Base-by-base conservation (phyloP, 2,888 invertebrate species). In the Tipula unca region DNA sequence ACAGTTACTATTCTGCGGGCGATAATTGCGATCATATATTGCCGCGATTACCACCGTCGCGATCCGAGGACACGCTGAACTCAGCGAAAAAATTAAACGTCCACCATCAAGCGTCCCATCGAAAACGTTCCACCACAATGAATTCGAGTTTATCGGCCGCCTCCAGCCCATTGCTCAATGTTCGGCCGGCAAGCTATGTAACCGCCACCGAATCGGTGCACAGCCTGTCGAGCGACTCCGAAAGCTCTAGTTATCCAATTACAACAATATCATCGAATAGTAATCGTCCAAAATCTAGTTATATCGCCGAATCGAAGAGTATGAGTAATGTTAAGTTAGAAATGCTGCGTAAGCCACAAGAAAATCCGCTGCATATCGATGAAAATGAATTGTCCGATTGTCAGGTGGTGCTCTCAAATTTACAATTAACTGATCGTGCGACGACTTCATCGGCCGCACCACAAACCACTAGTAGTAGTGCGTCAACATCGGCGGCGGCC, bases 61-160 rank as follows among this genome's bases (percentile, higher is more conserved):
- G 95, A 85, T 96, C 96, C 87, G 96, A 96, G 89, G 96, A 96
- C 88, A 95, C 95, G 0, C 90, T 96, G 5, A 92, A 93, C 0
- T 90, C 92, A 88, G 87, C 85, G 91, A 92, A 87, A 91, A 91
- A 86, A 91, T 89, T 85, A 88, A 89, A 82, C 87, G 91, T 87
- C 88, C 88, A 87, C 85, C 88, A 88, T 87, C 91, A 89, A 85
- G 88, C 89, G 0, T 89, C 92, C 0, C 93, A 93, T 85, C 92
- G 92, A 82, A 90, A 90, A 85, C 92, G 93, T 87, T 92, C 93
- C 2, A 93, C 93, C 87, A 93, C 93, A 85, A 92, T 93, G 87
- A 91, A 91, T 86, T 91, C 94, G 0, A 89, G 92, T 88, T 92
- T 92, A 86, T 95, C 93, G 3, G 94, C 94, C 13, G 93, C 93